Conservation (phyloP, 1,140 invertebrate genomes). For the Globodera rostochiensis region DNA sequence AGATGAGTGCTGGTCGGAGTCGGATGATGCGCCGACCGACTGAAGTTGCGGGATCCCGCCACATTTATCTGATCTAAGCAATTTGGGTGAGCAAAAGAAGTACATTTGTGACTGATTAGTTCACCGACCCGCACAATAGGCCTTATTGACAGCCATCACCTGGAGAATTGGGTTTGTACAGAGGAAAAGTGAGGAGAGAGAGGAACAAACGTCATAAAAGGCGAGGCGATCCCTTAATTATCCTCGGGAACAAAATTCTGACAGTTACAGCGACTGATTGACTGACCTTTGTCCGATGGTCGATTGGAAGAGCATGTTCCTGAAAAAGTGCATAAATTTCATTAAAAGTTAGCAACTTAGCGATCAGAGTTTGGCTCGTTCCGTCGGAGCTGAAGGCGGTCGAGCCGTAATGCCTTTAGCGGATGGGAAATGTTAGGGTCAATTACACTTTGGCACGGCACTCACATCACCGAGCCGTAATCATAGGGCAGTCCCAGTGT, state of each 20-base stretch:
- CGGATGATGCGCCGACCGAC: slow-evolving; percentile 6
- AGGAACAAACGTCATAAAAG: slow-evolving; percentile 50
- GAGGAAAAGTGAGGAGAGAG: slow-evolving; percentile 16
- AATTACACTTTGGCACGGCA: background rate
- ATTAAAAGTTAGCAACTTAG: slow-evolving; percentile 34
- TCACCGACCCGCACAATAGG: slow-evolving; percentile 57
- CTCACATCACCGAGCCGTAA: slow-evolving; percentile 67
- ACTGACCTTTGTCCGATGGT: slow-evolving; percentile 56
- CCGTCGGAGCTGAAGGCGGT: slow-evolving; percentile 61
- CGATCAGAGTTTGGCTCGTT: slow-evolving; percentile 54
- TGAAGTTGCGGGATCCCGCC: slow-evolving; percentile 9
- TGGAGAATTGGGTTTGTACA: slow-evolving; percentile 31
- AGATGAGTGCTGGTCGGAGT: background rate
- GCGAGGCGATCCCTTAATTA: slow-evolving; percentile 49
- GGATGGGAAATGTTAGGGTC: background rate
- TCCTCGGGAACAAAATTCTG: background rate
- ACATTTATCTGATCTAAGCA: slow-evolving; percentile 57
- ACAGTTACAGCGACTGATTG: background rate
- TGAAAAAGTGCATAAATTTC: slow-evolving; percentile 14
- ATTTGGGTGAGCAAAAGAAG: background rate
- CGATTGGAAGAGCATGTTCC: slow-evolving; percentile 53
- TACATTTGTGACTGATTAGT: slow-evolving; percentile 4
- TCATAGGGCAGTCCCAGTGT: slow-evolving; percentile 66
- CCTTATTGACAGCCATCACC: slow-evolving; percentile 56
- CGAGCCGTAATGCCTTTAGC: slow-evolving; percentile 67